Base-by-base conservation (phyloP, 2,888 invertebrate genomes). In the Melanotus villosus region DNA sequence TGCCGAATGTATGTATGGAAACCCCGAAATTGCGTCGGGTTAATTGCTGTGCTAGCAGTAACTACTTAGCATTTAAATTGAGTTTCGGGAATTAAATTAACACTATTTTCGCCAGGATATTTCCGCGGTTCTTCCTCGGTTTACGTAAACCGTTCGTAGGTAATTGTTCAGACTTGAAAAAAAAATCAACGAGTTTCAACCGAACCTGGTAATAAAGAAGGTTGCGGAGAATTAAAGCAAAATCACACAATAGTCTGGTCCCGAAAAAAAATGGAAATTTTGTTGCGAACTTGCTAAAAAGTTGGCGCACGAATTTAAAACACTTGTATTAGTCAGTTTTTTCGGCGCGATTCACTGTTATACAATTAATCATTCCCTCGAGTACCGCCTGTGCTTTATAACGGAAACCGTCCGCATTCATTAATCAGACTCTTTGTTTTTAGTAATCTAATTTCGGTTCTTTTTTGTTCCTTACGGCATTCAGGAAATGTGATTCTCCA, bases 341-440 rank as follows among this genome's bases (percentile, higher is more conserved):
- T 65, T 57, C 43, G 45, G 47, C 47, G 41, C 18, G 65, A 54
- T 65, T 45, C 75, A 62, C 79, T 77, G 78, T 78, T 78, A 78
- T 73, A 77, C 74, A 78, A 80, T 80, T 79, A 80, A 80, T 80
- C 80, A 79, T 77, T 74, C 71, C 64, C 69, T 72, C 70, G 75
- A 78, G 75, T 76, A 77, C 72, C 56, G 78, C 70, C 76, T 77
- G 78, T 78, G 80, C 80, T 82, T 80, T 80, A 62, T 50, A 62
- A 62, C 62, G 47, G 47, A 52, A 60, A 62, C 62, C 62, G 50
- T 77, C 80, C 79, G 76, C 76, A 78, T 77, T 80, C 83, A 83
- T 83, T 83, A 83, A 83, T 83, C 83, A 83, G 80, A 75, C 82
- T 83, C 83, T 80, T 82, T 83, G 82, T 83, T 83, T 82, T 82